These are phyloP conservation scores for Tachina grossa DNA, from an alignment of 2,888 invertebrate species.

Conservation along the genomic window DNA sequence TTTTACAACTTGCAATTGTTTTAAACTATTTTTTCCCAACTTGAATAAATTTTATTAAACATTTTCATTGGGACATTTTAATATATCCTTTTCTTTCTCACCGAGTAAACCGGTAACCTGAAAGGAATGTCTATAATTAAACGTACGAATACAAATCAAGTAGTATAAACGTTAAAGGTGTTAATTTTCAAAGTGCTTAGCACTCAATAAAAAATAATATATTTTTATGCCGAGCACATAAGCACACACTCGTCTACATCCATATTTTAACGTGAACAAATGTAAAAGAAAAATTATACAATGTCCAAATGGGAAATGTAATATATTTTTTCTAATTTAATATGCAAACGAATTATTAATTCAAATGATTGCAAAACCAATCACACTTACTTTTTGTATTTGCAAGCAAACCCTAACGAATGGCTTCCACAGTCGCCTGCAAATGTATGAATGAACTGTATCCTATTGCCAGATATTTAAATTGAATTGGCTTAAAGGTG, in stretches of 20 bases:
- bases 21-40: not conserved
- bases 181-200: conserved; percentile 71
- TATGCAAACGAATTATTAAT: conserved; percentile 70
- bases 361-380: conserved; percentile 72
- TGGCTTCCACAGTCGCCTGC: not conserved
- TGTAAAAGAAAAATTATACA: conserved; percentile 47
- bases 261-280: conserved; percentile 22
- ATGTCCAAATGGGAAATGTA: conserved; percentile 56
- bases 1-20: no score
- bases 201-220: conserved; percentile 68
- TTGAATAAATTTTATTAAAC: conserved; percentile 6
- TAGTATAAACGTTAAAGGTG: conserved; percentile 60
- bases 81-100: not conserved
- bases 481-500: conserved; percentile 64
- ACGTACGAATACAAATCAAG: conserved; percentile 41
- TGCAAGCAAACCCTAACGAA: not conserved
- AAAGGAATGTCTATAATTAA: conserved; percentile 36
- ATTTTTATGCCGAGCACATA: conserved; percentile 46
- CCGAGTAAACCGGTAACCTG: not conserved
- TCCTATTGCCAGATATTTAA: conserved; percentile 57
- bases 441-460: conserved; percentile 28
- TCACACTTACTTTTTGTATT: conserved; percentile 36
- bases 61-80: conserved; percentile 34
- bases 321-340: conserved; percentile 65
- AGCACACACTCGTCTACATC: conserved; percentile 22